Conservation (phyloP, 2,113 vertebrate species). For the Hystrix cristata region DNA sequence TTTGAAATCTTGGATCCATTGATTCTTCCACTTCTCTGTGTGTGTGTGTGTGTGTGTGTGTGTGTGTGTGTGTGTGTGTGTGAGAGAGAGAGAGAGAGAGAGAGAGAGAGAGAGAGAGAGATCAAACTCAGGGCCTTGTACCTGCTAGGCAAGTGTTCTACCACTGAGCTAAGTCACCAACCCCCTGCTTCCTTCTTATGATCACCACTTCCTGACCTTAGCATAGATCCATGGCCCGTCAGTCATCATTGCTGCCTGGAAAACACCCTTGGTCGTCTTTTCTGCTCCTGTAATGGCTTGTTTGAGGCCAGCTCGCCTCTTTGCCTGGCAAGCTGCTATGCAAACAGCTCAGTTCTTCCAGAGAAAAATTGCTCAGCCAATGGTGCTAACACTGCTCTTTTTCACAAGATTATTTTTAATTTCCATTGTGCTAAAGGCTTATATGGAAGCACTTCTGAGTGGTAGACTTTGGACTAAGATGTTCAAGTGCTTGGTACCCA, state of each 20-base stretch:
- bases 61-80: too few relatives aligned
- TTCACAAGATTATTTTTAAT: constrained; percentile 6
- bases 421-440: constrained; percentile 17
- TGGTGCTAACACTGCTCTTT: background rate
- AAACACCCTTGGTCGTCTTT: background rate
- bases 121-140: too few relatives aligned
- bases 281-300: background rate
- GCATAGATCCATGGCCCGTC: background rate
- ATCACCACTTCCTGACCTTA: background rate
- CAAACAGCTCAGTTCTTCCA: background rate
- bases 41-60: too few relatives aligned
- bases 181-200: background rate
- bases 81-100: too few relatives aligned
- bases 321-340: background rate
- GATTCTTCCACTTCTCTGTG: background rate
- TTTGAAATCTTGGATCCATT: constrained; percentile 42
- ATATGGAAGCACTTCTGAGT: background rate
- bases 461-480: constrained; percentile 14
- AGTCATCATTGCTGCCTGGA: background rate
- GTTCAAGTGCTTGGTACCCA: constrained; percentile 22
- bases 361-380: background rate
- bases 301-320: background rate
- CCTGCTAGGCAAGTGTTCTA: too few relatives aligned
- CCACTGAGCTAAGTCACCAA: too few relatives aligned
- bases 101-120: too few relatives aligned